Conservation (phyloP, 2,797 vertebrate species). For the Neopelma chrysocephalum region DNA sequence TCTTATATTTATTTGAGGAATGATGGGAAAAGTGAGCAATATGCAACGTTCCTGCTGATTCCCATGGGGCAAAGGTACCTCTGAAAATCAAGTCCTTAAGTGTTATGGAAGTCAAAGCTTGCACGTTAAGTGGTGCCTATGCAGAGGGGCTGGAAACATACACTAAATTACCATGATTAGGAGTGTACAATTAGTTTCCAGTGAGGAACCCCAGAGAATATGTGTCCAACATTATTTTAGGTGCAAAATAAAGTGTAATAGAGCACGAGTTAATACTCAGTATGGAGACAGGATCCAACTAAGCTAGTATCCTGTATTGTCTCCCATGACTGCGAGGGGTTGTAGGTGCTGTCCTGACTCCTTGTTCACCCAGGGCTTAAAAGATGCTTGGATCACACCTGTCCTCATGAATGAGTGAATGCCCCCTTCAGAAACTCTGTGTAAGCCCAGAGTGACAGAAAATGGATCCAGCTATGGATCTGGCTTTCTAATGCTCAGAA, state of each 20-base stretch:
- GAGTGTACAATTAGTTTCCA: not conserved
- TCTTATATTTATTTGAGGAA: not conserved
- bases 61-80: not conserved
- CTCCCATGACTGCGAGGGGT: not conserved
- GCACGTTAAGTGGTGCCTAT: not conserved
- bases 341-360: not conserved
- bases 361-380: not conserved
- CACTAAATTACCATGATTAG: not conserved
- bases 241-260: not conserved
- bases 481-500: not conserved
- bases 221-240: not conserved
- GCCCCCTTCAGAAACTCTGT: not conserved
- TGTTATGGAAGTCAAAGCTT: not conserved
- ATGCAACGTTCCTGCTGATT: not conserved
- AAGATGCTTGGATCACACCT: not conserved
- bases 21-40: not conserved
- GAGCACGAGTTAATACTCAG: not conserved
- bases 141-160: not conserved
- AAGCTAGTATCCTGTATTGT: not conserved
- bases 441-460: not conserved
- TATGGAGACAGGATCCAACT: not conserved
- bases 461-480: not conserved
- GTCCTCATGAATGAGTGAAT: not conserved
- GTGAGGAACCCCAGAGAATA: not conserved
- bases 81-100: not conserved